A percentile compares a stretch with the other conserved stretches of the same genome.
These are phyloP conservation scores for Microplitis deprimator DNA, from an alignment of 2,888 invertebrate species.

Conservation along the genomic window DNA sequence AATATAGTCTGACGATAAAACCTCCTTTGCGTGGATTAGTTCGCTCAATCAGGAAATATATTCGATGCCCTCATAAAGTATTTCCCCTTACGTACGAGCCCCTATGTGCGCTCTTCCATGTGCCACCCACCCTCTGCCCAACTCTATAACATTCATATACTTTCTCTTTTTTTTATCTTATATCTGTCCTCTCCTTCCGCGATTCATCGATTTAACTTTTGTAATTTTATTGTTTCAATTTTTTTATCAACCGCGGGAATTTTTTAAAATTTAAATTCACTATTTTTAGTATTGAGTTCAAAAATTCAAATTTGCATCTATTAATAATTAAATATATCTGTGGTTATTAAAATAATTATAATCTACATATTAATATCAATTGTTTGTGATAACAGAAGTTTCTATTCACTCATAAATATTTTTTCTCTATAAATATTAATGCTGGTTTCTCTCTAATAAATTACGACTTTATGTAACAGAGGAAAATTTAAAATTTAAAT, in stretches of 20 bases:
- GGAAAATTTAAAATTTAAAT: no score
- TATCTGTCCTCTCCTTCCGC: background rate
- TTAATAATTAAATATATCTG: no score
- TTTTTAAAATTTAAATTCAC: no score
- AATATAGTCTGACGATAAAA: slow-evolving; percentile 61
- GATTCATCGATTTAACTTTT: background rate
- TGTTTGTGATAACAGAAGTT: no score
- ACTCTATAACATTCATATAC: slow-evolving; percentile 12
- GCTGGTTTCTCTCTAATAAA: no score
- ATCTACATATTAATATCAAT: no score
- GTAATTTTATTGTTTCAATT: background rate
- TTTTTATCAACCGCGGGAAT: background rate
- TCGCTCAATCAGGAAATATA: slow-evolving; percentile 70
- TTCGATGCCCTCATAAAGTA: slow-evolving; percentile 65
- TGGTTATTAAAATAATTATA: no score
- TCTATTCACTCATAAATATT: no score
- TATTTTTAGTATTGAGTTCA: no score
- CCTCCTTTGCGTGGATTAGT: slow-evolving; percentile 69
- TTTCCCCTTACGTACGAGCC: slow-evolving; percentile 57
- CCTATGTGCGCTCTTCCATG: slow-evolving; percentile 56
- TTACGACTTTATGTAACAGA: no score
- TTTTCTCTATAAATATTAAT: no score
- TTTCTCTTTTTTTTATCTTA: slow-evolving; percentile 4
- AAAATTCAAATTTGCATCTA: no score
- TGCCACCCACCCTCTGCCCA: slow-evolving; percentile 42